phyloP scores from a whole-genome alignment of 1,140 invertebrate genomes.

The Drosophila subobscura region DNA sequence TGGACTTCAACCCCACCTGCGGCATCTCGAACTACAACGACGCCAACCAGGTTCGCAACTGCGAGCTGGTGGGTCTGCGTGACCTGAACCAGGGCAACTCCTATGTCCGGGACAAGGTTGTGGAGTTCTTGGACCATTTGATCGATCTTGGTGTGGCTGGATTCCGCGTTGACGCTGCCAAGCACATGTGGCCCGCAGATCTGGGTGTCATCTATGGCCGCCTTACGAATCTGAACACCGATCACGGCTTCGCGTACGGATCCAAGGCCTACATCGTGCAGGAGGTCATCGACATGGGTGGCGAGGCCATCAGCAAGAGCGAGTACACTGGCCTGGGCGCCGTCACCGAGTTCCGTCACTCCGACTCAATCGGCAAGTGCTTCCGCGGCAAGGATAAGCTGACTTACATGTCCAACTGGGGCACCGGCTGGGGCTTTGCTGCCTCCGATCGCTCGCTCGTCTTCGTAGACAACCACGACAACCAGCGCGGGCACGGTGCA shows the following conservation, averaged over 20 bases:
- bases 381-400: constrained; percentile 85
- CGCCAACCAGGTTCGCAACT: constrained; percentile 87
- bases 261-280: constrained; percentile 89
- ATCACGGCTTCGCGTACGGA: constrained; percentile 86
- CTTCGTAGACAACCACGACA: constrained; percentile 89
- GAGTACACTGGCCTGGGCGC: constrained; percentile 88
- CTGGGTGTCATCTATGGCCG: constrained; percentile 80
- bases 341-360: constrained; percentile 90
- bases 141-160: constrained; percentile 92
- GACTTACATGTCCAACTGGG: constrained; percentile 85
- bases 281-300: constrained; percentile 91
- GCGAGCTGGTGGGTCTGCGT: constrained; percentile 88
- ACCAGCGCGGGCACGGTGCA: constrained; percentile 86
- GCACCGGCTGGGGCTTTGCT: constrained; percentile 84
- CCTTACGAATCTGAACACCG: constrained; percentile 86
- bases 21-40: constrained; percentile 86
- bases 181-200: constrained; percentile 91
- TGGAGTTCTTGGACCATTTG: constrained; percentile 88
- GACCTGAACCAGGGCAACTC: constrained; percentile 88
- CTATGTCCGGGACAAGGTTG: constrained; percentile 88
- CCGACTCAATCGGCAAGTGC: constrained; percentile 85
- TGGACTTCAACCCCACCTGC: constrained; percentile 86
- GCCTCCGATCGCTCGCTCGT: constrained; percentile 84
- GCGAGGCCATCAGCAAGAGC: constrained; percentile 79
- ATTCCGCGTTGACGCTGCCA: constrained; percentile 89